Base-by-base conservation (phyloP, 2,888 invertebrate species). In the Hirtodrosophila duncani region DNA sequence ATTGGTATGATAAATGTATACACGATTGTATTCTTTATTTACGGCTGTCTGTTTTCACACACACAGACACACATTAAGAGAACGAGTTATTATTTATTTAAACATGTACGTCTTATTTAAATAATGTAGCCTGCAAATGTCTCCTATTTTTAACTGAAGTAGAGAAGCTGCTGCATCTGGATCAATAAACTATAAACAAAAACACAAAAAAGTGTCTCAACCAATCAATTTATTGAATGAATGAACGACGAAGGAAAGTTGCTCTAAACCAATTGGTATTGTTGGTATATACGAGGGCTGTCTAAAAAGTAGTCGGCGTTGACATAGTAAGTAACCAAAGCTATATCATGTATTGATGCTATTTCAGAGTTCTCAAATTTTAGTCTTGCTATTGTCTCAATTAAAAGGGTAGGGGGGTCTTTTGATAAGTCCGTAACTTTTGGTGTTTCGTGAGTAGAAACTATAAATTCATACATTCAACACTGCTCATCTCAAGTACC, bases 111-210 rank as follows among this genome's bases (percentile, higher is more conserved):
- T n/a, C n/a, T n/a, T n/a, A n/a, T 52, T 62, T 50, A 50, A 39
- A 58, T 64, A 79, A 74, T 63, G n/a, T 69, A 70, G 67, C 70
- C 66, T 70, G 74, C 59, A 69, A 69, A 49, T 63, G 66, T 71
- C 56, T 49, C 41, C 34, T 48, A 74, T 58, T 63, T 44, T 60
- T 56, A 51, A 46, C 50, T 37, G 39, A 60, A 67, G 51, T 42
- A 46, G 26, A 24, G 17, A 24, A 45, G 30, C 30, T 55, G 45
- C 39, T 51, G 45, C 33, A 46, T 58, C 16, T n/a, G 4, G 11
- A 1, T 11, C 11, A 52, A 23, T 43, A 36, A 67, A 66, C 31
- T 46, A 38, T 46, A 45, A 21, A 26, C 5, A 14, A 37, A 56
- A 58, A 52, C 38, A 50, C 37, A 44, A 36, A 41, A 46, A 29